Evolutionary conservation across 1,140 invertebrate genomes (phyloP).

Genomic region (Parasteatoda tepidariorum): DNA sequence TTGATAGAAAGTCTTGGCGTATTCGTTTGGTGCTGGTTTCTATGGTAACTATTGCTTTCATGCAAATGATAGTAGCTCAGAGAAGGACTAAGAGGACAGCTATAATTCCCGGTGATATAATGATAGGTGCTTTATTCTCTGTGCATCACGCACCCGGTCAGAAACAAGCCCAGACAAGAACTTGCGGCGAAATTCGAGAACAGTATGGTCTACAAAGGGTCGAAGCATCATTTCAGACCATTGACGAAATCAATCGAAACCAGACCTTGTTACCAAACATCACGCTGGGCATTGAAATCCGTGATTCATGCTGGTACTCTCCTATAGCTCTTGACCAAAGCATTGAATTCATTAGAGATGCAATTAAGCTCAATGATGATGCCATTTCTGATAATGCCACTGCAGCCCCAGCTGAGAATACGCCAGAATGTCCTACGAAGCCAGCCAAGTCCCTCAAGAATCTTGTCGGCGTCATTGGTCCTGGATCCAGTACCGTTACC

Average conservation of each 20-base stretch:
- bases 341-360: constrained; percentile 80
- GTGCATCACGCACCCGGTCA: constrained; percentile 77
- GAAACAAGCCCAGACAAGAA: constrained; percentile 70
- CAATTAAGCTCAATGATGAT: constrained; percentile 72
- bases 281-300: constrained; percentile 80
- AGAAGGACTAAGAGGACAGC: constrained; percentile 57
- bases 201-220: constrained; percentile 84
- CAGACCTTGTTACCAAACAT: constrained; percentile 72
- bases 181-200: constrained; percentile 77
- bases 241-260: constrained; percentile 73
- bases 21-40: background rate
- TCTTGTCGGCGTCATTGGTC: constrained; percentile 78
- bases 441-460: constrained; percentile 70
- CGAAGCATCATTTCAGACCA: constrained; percentile 75
- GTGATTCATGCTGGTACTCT: constrained; percentile 82
- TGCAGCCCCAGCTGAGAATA: constrained; percentile 3
- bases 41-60: background rate
- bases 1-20: background rate
- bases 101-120: constrained; percentile 74
- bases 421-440: constrained; percentile 60
- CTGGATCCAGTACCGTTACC: constrained; percentile 77
- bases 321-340: constrained; percentile 82
- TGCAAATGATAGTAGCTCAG: background rate
- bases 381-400: constrained; percentile 11
- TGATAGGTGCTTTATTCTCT: constrained; percentile 81